A percentile compares a stretch with the other conserved stretches of the same genome.
Evolutionary conservation across 2,113 vertebrate genomes (phyloP).

Genomic region (Myrmecobius fasciatus): DNA sequence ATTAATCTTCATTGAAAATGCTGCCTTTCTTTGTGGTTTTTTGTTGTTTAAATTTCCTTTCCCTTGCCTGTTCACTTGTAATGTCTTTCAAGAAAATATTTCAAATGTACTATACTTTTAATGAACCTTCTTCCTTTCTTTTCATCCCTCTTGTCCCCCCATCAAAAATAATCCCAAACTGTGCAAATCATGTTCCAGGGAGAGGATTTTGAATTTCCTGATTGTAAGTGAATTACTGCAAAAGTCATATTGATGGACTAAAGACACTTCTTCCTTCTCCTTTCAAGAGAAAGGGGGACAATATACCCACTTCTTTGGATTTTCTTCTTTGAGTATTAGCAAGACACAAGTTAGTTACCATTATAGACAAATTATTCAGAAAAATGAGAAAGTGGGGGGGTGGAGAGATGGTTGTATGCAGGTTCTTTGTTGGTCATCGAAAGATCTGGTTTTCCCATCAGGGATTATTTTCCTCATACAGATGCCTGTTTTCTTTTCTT

Average conservation of each 20-base stretch:
- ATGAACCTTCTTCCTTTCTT: background rate
- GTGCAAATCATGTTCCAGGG: background rate
- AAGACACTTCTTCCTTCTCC: background rate
- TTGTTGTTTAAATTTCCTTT: background rate
- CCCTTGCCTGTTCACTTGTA: background rate
- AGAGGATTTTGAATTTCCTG: constrained; percentile 13
- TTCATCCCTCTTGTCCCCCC: background rate
- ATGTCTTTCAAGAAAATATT: constrained; percentile 44
- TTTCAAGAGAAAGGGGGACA: background rate
- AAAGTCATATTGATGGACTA: constrained; percentile 69
- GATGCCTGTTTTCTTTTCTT: background rate
- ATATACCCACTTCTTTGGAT: background rate
- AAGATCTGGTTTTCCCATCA: constrained; percentile 3
- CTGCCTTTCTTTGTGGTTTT: background rate
- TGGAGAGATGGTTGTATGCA: background rate
- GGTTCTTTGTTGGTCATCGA: background rate
- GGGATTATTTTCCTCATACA: background rate
- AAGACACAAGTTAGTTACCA: constrained; percentile 17
- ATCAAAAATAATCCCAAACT: background rate
- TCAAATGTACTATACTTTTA: constrained; percentile 19
- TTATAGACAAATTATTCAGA: background rate
- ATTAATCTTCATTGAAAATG: constrained; percentile 43
- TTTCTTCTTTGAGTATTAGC: background rate
- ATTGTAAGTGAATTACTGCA: constrained; percentile 35
- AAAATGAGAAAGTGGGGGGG: background rate